Evolutionary conservation across 1,140 invertebrate species (phyloP).

Genomic region (Drosophila eugracilis): DNA sequence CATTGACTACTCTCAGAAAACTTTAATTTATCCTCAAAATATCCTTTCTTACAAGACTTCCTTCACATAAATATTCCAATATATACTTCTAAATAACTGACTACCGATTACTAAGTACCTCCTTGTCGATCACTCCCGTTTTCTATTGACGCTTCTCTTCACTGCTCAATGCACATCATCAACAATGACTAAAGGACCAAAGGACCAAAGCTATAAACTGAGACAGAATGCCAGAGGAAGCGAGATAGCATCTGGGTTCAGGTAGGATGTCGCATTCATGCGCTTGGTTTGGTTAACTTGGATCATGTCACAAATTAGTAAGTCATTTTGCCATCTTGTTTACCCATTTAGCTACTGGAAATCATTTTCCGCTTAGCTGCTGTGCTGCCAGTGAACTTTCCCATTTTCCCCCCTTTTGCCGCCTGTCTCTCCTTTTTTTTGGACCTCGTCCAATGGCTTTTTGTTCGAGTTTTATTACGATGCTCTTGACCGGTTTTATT

Average conservation of each 20-base stretch:
- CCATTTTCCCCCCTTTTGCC: not conserved
- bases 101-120: constrained; percentile 3
- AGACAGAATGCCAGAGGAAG: constrained; percentile 1
- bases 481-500: constrained; percentile 52
- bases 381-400: constrained; percentile 26
- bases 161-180: constrained; percentile 49
- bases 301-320: constrained; percentile 82
- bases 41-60: too few species aligned
- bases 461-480: constrained; percentile 41
- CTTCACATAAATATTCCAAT: too few species aligned
- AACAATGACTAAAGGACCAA: too few species aligned
- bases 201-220: constrained; percentile 30
- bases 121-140: not conserved
- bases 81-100: not conserved
- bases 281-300: constrained; percentile 68
- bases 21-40: too few species aligned
- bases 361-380: constrained; percentile 22
- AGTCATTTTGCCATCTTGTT: constrained; percentile 65
- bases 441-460: constrained; percentile 33
- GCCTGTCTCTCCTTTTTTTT: not conserved
- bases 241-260: constrained; percentile 36
- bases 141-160: constrained; percentile 7
- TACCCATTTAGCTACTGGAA: constrained; percentile 52
- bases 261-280: constrained; percentile 50
- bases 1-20: too few species aligned